These are phyloP conservation scores for Drosophila pectinifera DNA, from an alignment of 1,140 invertebrate species.

Conservation along the genomic window DNA sequence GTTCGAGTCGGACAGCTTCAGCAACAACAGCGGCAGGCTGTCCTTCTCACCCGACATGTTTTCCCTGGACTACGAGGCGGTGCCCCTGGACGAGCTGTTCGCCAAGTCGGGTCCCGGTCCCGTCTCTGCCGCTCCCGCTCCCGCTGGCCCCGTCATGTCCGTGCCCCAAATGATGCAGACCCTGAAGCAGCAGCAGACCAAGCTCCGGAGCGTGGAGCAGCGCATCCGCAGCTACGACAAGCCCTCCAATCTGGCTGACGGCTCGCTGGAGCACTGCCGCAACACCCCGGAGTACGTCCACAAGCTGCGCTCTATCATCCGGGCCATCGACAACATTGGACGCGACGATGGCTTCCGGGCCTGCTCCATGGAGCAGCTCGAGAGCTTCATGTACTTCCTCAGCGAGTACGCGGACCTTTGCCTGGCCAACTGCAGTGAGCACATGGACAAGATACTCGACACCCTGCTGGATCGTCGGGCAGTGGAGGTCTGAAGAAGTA, in stretches of 20 bases:
- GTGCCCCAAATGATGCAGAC: slow-evolving; percentile 65
- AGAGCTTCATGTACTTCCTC: slow-evolving; percentile 76
- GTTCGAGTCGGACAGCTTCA: slow-evolving; percentile 63
- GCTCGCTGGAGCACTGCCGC: slow-evolving; percentile 49
- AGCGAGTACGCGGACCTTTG: slow-evolving; percentile 75
- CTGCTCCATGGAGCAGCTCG: slow-evolving; percentile 69
- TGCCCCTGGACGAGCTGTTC: slow-evolving; percentile 73
- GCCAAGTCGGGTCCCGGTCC: slow-evolving; percentile 40
- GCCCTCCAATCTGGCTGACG: slow-evolving; percentile 45
- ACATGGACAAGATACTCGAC: slow-evolving; percentile 76
- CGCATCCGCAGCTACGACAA: slow-evolving; percentile 59
- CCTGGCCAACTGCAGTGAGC: slow-evolving; percentile 70
- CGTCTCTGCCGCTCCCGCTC: background rate
- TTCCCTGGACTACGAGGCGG: slow-evolving; percentile 63
- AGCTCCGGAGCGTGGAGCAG: slow-evolving; percentile 61
- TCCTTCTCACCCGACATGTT: slow-evolving; percentile 73
- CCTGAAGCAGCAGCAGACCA: slow-evolving; percentile 59
- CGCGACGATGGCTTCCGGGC: slow-evolving; percentile 58
- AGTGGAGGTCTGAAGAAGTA: slow-evolving; percentile 40
- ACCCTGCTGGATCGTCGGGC: slow-evolving; percentile 62
- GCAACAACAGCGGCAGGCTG: slow-evolving; percentile 62
- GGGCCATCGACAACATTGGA: slow-evolving; percentile 68
- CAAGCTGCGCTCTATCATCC: slow-evolving; percentile 58
- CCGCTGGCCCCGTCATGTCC: slow-evolving; percentile 24
- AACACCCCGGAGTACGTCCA: slow-evolving; percentile 59